A percentile compares a stretch with the other conserved stretches of the same genome.
These are phyloP conservation scores for Drosophila mayaguana DNA, from an alignment of 2,888 invertebrate species.

Conservation along the genomic window DNA sequence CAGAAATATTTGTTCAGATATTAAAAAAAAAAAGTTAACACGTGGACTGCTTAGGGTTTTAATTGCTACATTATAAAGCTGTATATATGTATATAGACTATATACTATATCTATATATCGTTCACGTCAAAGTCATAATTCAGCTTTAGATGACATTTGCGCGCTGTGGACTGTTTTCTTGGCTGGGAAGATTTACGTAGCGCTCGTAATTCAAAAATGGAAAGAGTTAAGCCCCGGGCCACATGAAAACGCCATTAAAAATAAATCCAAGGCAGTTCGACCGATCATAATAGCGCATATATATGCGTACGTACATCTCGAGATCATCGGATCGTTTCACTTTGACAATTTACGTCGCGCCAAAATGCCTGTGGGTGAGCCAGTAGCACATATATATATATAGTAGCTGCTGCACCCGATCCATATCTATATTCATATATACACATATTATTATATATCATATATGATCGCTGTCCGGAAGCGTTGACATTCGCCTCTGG, in stretches of 20 bases:
- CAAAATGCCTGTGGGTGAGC: slow-evolving; percentile 48
- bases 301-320: slow-evolving; percentile 25
- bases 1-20: slow-evolving; percentile 11
- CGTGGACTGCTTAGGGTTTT: slow-evolving; percentile 45
- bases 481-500: slow-evolving; percentile 55
- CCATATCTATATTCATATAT: slow-evolving; percentile 1
- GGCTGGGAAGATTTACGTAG: slow-evolving; percentile 59
- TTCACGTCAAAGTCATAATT: slow-evolving; percentile 69
- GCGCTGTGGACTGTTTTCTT: slow-evolving; percentile 1
- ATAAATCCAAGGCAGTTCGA: slow-evolving; percentile 65
- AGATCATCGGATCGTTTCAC: slow-evolving; percentile 34
- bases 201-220: slow-evolving; percentile 67
- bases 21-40: slow-evolving; percentile 14
- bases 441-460: slow-evolving; percentile 2
- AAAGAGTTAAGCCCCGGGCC: slow-evolving; percentile 71
- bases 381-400: slow-evolving; percentile 2
- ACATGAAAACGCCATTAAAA: slow-evolving; percentile 70
- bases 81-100: not conserved
- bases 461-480: slow-evolving; percentile 45
- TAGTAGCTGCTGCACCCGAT: slow-evolving; percentile 23
- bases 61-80: slow-evolving; percentile 19
- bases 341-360: slow-evolving; percentile 48
- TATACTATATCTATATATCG: not conserved
- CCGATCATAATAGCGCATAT: slow-evolving; percentile 53
- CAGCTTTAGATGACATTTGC: slow-evolving; percentile 54